Percentiles rank a stretch among this genome's conserved stretches.
These are phyloP conservation scores for Azorinus chamasolen DNA, from an alignment of 2,888 invertebrate genomes.

Conservation along the genomic window DNA sequence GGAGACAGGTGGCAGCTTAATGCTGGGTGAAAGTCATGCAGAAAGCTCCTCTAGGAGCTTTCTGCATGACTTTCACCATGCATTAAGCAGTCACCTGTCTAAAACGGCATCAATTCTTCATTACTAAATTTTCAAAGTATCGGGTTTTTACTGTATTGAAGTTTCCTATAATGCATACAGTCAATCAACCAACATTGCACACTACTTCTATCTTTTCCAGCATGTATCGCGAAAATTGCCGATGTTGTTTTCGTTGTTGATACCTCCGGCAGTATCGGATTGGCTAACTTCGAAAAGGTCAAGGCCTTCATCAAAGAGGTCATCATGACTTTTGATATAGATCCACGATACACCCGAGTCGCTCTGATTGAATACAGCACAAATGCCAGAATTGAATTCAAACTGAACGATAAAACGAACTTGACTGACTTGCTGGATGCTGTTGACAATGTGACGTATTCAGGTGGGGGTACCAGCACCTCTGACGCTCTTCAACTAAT, in stretches of 20 bases:
- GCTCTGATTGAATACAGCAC: slow-evolving; percentile 67
- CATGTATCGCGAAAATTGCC: slow-evolving; percentile 56
- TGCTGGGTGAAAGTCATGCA: too few species aligned
- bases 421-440: slow-evolving; percentile 62
- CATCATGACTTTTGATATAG: slow-evolving; percentile 53
- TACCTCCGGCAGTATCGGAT: slow-evolving; percentile 62
- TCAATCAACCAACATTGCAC: too few species aligned
- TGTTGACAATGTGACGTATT: slow-evolving; percentile 55
- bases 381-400: slow-evolving; percentile 60
- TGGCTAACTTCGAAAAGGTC: slow-evolving; percentile 51
- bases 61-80: too few species aligned
- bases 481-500: slow-evolving; percentile 71
- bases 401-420: slow-evolving; percentile 61
- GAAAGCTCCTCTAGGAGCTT: too few species aligned
- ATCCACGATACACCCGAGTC: slow-evolving; percentile 41
- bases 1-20: too few species aligned
- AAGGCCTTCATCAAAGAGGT: slow-evolving; percentile 58
- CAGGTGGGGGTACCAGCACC: slow-evolving; percentile 71
- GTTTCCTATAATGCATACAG: too few species aligned
- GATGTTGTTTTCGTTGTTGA: slow-evolving; percentile 63
- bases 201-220: slow-evolving; percentile 25
- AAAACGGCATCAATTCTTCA: too few species aligned
- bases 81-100: too few species aligned
- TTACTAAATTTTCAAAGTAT: too few species aligned
- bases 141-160: too few species aligned